Evolutionary conservation across 2,888 invertebrate species (phyloP).

Genomic region (Conops quadrifasciatus): DNA sequence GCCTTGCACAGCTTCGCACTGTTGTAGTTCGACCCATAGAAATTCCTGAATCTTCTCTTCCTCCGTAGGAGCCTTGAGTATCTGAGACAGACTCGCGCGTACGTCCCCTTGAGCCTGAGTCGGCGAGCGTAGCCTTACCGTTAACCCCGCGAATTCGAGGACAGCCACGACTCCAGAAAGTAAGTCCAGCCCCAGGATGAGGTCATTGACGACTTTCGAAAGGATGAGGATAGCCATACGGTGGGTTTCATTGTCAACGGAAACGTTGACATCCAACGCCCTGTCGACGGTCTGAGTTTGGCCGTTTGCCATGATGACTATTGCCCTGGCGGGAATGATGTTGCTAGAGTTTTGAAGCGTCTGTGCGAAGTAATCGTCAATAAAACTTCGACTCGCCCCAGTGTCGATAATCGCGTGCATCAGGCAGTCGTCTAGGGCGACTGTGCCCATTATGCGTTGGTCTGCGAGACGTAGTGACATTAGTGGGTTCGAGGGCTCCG

Average conservation of each 20-base stretch:
- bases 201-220: neutral
- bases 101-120: no score
- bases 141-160: no score
- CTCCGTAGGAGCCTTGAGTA: no score
- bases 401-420: slow-evolving; percentile 23
- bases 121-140: no score
- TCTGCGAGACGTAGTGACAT: neutral
- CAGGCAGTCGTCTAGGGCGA: neutral
- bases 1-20: no score
- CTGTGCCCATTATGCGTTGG: neutral
- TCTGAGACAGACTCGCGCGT: no score
- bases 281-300: neutral
- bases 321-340: neutral
- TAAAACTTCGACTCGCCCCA: slow-evolving; percentile 5
- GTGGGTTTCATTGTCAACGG: neutral
- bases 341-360: neutral
- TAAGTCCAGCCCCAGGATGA: neutral
- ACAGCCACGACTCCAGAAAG: neutral
- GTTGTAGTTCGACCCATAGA: no score
- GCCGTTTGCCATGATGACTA: neutral
- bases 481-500: neutral
- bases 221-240: neutral
- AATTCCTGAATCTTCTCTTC: no score
- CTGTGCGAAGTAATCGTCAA: slow-evolving; percentile 17
- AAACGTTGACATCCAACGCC: neutral